phyloP scores from a whole-genome alignment of 2,888 invertebrate genomes.

The Saturnia pavonia region DNA sequence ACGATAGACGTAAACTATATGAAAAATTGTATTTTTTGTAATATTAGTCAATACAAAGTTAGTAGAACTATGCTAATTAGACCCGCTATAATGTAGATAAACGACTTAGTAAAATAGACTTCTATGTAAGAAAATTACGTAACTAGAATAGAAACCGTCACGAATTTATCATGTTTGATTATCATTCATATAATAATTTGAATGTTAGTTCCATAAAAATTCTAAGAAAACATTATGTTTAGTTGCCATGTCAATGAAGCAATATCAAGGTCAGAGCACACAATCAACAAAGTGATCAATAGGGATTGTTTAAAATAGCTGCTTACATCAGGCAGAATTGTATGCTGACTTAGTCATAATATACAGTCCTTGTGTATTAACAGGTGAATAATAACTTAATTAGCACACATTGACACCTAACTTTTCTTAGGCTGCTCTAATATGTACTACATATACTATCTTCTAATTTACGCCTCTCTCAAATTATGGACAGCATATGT shows the following conservation, averaged over 20 bases:
- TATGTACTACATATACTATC: neutral
- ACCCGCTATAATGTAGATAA: neutral
- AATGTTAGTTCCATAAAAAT: neutral
- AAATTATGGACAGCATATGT: neutral
- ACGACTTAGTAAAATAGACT: neutral
- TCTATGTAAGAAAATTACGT: neutral
- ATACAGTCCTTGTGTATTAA: neutral
- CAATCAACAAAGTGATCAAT: slow-evolving; percentile 29
- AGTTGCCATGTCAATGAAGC: slow-evolving; percentile 23
- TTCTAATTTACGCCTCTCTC: neutral
- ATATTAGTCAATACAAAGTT: neutral
- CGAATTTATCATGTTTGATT: neutral
- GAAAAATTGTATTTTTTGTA: neutral
- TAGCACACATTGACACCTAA: neutral
- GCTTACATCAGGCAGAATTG: slow-evolving; percentile 39
- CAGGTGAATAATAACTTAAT: no score
- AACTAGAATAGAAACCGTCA: neutral
- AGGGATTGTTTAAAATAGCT: slow-evolving; percentile 31
- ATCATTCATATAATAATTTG: neutral
- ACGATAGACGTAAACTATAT: neutral
- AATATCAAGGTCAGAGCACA: slow-evolving; percentile 32
- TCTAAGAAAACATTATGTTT: slow-evolving; percentile 18
- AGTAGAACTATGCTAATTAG: neutral
- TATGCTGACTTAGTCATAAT: slow-evolving; percentile 14
- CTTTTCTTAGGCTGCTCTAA: neutral